Evolutionary conservation across 1,140 invertebrate genomes (phyloP).

Genomic region (Neotoxoptera formosana): DNA sequence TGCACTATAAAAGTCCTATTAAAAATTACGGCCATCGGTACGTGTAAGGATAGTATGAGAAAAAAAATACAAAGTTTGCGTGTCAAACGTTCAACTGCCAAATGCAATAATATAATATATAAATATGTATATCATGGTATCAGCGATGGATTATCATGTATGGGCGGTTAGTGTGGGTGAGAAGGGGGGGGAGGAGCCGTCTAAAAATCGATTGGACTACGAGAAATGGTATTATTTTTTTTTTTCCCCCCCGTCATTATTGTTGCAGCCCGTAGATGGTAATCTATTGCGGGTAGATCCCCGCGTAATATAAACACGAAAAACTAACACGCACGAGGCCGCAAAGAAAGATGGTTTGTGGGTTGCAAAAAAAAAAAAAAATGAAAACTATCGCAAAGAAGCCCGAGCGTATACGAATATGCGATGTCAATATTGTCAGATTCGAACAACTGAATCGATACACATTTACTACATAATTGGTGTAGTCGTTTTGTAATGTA

Average conservation of each 20-base stretch:
- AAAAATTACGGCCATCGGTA: background rate
- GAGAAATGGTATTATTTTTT: slow-evolving; percentile 15
- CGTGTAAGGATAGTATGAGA: background rate
- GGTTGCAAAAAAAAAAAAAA: slow-evolving; percentile 9
- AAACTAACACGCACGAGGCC: slow-evolving; percentile 10
- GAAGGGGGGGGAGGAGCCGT: background rate
- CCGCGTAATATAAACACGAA: background rate
- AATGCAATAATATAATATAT: background rate
- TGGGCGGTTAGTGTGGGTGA: background rate
- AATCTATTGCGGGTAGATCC: background rate
- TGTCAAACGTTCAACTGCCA: background rate
- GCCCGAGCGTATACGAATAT: background rate
- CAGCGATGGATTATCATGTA: background rate
- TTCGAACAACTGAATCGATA: background rate
- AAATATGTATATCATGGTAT: background rate
- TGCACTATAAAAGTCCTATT: background rate
- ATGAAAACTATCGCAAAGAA: background rate
- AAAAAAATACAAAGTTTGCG: background rate
- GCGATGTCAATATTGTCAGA: background rate
- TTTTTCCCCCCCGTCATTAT: background rate
- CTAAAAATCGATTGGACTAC: background rate
- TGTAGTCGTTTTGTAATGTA: background rate
- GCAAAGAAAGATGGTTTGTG: background rate
- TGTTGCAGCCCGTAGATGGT: background rate
- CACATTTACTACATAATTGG: background rate